Evolutionary conservation across 64 coral and sea anemone genomes (phyloP), one percentile per base, ranked within the genome.

Genomic region (Catalaphyllia jardinei): DNA sequence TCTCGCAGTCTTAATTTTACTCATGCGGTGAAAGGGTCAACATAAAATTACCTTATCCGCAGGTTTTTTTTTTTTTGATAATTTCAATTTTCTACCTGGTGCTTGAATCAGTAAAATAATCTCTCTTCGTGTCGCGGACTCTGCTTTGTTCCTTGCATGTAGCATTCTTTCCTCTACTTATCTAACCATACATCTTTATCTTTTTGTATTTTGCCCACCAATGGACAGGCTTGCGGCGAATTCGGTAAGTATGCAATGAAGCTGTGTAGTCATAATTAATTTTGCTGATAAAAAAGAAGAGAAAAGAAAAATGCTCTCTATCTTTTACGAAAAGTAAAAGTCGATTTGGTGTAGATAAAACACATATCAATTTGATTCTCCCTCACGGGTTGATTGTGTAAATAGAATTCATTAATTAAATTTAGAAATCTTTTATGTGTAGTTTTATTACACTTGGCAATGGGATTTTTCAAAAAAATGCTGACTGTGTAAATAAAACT

Each of bases 201-300:
- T 82, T 29, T 82, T 31, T 62, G 5, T 82, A 29, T 89, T 63
- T 89, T 38, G 46, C 62, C 92, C 61, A 52, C 46, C 22, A 74
- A 71, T 86, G 35, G 39, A 73, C 60, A 96, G 94, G 78, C 78
- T 96, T 31, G 94, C 94, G 30, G 94, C 94, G 12, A 96, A 96
- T 76, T 88, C 94, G 90, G 94, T 96, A 81, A 96, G 94, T 92
- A 10, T 35, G 7, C 77, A 60, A 31, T 52, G 27, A 27, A 17
- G 18, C 42, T 71, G 28, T 73, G 54, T 38, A 22, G 35, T 54
- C 29, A 14, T 73, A 73, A 25, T 27, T 35, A 35, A 35, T 35
- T 35, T 29, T 73, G 73, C 31, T 46, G 35, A 75, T 75, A 75
- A 31, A 75, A 39, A 17, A 75, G 38, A 67, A 67, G 20, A 75